Evolutionary conservation across 2,797 vertebrate genomes (phyloP), one percentile per base, ranked within the genome.

Genomic region (Chanos chanos): DNA sequence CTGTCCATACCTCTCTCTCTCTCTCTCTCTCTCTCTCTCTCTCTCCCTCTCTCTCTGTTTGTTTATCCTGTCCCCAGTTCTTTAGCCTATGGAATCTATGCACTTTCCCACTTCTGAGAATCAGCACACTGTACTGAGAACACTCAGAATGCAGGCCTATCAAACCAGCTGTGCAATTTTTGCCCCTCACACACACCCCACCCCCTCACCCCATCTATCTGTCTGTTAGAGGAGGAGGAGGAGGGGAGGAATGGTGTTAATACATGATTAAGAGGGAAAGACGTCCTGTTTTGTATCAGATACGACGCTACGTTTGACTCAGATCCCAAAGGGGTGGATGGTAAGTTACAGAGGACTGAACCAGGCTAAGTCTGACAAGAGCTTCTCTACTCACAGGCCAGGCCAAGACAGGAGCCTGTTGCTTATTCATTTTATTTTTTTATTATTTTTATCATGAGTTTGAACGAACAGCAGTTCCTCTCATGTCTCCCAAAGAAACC

Each of bases 41-140:
- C 49, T 19, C 13, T 13, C 8, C 9, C 7, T 9, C 24, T 7
- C 39, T 41, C 31, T 44, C 61, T 66, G 34, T 80, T 67, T 80
- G 64, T 76, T 76, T 75, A 70, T 72, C 61, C 63, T 76, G 61
- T 63, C 41, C 66, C 52, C 66, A 48, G 64, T 44, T 30, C 56
- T 62, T 65, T n/a, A 68, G 54, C 31, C 25, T 47, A 65, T 54
- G 53, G 67, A 71, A 49, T 63, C 52, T 39, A 45, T 34, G 53
- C 24, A 52, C 31, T 41, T 54, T 16, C 43, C 43, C 34, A 50
- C 44, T 66, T 69, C 62, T 66, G 15, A 49, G 15, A 69, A 57
- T 52, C 10, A 8, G n/a, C 43, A 18, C 4, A 28, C 36, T 27
- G 31, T 36, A 18, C 44, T 13, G 12, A 40, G 34, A 58, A 44